phyloP scores from a whole-genome alignment of 1,140 invertebrate genomes.

The Oreohelix idahoensis region DNA sequence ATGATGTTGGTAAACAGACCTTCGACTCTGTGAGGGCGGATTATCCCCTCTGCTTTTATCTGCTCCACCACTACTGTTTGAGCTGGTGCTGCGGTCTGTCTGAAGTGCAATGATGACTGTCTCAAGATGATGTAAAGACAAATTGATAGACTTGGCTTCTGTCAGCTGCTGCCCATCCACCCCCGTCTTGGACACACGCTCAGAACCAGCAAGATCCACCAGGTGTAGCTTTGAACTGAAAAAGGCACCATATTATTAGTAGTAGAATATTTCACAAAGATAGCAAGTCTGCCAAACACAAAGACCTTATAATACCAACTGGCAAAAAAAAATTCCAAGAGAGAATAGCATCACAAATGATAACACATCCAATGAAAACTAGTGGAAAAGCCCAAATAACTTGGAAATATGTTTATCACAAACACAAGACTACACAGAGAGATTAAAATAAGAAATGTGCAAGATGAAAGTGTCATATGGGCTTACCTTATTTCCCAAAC shows the following conservation, averaged over 20 bases:
- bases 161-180: conserved; percentile 76
- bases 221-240: conserved; percentile 78
- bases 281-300: no score
- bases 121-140: conserved; percentile 81
- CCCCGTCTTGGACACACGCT: conserved; percentile 72
- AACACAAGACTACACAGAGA: no score
- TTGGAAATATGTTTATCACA: no score
- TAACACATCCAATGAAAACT: neutral
- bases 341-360: neutral
- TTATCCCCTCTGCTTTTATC: conserved; percentile 15
- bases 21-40: neutral
- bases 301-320: no score
- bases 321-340: no score
- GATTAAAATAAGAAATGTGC: no score
- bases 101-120: conserved; percentile 66
- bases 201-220: conserved; percentile 81
- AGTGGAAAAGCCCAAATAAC: no score
- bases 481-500: no score
- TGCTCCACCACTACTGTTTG: conserved; percentile 21
- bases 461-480: no score
- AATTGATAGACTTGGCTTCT: conserved; percentile 79
- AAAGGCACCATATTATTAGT: neutral
- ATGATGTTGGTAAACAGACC: no score
- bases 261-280: neutral
- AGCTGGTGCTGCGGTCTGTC: conserved; percentile 42